Percentiles rank a stretch among this genome's conserved stretches.
These are phyloP conservation scores for Petaurus breviceps DNA, from an alignment of 2,113 vertebrate genomes.

Conservation along the genomic window DNA sequence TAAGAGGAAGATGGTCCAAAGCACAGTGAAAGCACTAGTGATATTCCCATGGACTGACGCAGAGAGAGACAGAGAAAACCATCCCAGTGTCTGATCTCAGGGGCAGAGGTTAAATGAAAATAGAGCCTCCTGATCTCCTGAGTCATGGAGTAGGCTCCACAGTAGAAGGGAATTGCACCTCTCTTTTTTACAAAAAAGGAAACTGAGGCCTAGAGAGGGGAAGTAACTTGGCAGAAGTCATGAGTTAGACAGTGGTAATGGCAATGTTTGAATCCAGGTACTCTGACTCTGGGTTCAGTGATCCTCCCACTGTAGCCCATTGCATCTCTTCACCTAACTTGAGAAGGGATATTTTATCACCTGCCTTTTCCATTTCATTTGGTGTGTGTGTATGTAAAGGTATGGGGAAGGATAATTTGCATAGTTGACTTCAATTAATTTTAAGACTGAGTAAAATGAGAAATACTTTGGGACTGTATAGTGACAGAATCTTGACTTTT, in stretches of 20 bases:
- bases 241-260: too few species aligned
- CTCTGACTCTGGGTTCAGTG: background rate
- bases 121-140: background rate
- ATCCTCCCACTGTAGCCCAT: background rate
- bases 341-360: background rate
- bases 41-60: background rate
- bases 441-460: conserved; percentile 38
- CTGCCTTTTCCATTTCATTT: conserved; percentile 20
- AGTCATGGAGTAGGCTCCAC: background rate
- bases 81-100: background rate
- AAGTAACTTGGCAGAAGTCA: background rate
- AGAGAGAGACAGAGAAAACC: background rate
- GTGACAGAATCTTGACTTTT: conserved; percentile 26
- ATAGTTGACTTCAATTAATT: conserved; percentile 23
- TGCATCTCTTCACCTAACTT: background rate
- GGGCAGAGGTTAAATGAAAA: background rate
- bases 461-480: conserved; percentile 1
- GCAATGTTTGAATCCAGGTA: background rate
- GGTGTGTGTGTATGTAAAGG: background rate
- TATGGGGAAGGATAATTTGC: background rate
- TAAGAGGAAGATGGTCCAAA: background rate
- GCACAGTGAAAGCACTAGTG: background rate
- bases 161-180: background rate
- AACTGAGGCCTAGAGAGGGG: background rate
- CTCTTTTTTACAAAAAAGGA: background rate